These are phyloP conservation scores for Paradisaea rubra DNA, from an alignment of 2,113 vertebrate species.

Conservation along the genomic window DNA sequence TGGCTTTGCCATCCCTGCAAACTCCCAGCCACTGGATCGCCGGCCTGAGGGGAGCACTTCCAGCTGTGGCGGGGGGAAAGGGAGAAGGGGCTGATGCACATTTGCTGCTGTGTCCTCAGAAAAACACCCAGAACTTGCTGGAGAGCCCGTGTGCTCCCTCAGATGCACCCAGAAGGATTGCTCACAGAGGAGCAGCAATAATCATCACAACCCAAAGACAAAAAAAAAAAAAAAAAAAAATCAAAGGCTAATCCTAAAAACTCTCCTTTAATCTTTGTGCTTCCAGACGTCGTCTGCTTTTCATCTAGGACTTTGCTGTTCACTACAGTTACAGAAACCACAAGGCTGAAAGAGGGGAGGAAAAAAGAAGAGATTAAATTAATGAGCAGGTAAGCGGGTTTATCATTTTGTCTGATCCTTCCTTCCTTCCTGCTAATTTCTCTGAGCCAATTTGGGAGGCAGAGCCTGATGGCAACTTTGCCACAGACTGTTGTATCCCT, in stretches of 20 bases:
- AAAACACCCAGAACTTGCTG: not conserved
- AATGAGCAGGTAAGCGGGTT: slow-evolving; percentile 75
- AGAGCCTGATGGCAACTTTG: slow-evolving; percentile 42
- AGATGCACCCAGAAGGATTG: not conserved
- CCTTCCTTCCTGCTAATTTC: slow-evolving; percentile 70
- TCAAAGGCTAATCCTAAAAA: slow-evolving; percentile 71
- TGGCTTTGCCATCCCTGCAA: not conserved
- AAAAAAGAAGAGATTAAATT: slow-evolving; percentile 61
- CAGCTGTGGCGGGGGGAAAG: not conserved
- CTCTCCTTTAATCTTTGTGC: slow-evolving; percentile 74
- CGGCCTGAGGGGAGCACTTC: accelerated
- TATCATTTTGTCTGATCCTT: slow-evolving; percentile 72
- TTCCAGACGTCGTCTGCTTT: slow-evolving; percentile 65
- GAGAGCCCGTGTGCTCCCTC: not conserved
- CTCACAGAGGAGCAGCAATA: not conserved
- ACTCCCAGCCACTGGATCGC: not conserved
- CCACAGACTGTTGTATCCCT: slow-evolving; percentile 2
- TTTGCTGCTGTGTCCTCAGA: not conserved
- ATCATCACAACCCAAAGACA: not conserved
- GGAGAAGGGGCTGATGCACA: not conserved
- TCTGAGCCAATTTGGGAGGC: slow-evolving; percentile 66
- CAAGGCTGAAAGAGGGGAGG: not conserved
- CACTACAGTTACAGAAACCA: slow-evolving; percentile 40
- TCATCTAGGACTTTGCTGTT: slow-evolving; percentile 71
- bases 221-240: not conserved